A percentile compares a stretch with the other conserved stretches of the same genome.
Evolutionary conservation across 1,140 invertebrate species (phyloP).

Genomic region (Neuroterus valhalla): DNA sequence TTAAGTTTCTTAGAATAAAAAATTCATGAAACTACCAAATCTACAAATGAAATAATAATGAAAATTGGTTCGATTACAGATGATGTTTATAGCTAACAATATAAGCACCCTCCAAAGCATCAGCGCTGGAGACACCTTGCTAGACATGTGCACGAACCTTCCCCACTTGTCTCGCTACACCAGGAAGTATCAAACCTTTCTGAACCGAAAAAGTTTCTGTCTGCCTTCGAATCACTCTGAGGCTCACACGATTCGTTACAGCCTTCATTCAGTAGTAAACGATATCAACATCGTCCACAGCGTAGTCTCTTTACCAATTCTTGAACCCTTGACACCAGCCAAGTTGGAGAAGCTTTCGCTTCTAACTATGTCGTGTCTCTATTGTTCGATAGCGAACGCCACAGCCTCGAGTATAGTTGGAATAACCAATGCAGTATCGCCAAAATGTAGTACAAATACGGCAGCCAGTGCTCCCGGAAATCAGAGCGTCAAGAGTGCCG

Average conservation of each 20-base stretch:
- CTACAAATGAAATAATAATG: conserved; percentile 24
- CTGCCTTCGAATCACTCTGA: conserved; percentile 84
- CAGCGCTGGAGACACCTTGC: conserved; percentile 85
- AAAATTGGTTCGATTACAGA: conserved; percentile 59
- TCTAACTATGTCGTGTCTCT: conserved; percentile 86
- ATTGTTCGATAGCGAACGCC: conserved; percentile 84
- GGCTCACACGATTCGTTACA: conserved; percentile 83
- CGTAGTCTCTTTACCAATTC: conserved; percentile 87
- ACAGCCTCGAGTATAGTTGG: conserved; percentile 81
- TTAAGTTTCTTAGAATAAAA: conserved; percentile 10
- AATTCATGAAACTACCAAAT: conserved; percentile 22
- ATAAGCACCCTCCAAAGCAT: conserved; percentile 80
- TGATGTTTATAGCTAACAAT: conserved; percentile 74
- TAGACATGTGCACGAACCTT: conserved; percentile 85
- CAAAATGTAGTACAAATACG: conserved; percentile 76
- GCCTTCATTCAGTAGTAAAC: conserved; percentile 84
- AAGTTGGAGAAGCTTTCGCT: conserved; percentile 87
- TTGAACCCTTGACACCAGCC: conserved; percentile 89
- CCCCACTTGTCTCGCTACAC: conserved; percentile 86
- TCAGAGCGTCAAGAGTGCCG: conserved; percentile 75
- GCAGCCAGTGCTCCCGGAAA: conserved; percentile 64
- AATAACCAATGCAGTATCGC: conserved; percentile 79
- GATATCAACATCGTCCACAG: conserved; percentile 89
- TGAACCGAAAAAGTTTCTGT: conserved; percentile 80
- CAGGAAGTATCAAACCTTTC: conserved; percentile 81